Evolutionary conservation across 53 echinoderm and acorn worm species (phyloP).

Genomic region (Mesocentrotus franciscanus): DNA sequence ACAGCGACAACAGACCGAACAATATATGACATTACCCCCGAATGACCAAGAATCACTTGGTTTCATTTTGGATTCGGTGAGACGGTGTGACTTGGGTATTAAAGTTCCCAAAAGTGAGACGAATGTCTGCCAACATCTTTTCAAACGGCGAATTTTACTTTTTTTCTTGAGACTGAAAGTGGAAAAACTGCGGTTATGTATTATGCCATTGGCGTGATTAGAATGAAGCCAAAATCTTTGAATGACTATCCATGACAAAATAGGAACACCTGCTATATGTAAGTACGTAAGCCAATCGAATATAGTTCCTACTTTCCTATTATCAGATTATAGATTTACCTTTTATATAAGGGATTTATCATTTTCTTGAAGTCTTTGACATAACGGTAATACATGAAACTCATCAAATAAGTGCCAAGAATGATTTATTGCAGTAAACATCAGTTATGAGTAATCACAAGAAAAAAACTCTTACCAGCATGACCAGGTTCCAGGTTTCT

Average conservation of each 20-base stretch:
- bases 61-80: too few species aligned
- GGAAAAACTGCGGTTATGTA: not conserved
- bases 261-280: not conserved
- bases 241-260: not conserved
- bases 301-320: not conserved
- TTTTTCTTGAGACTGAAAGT: not conserved
- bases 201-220: not conserved
- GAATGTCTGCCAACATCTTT: not conserved
- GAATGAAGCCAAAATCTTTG: not conserved
- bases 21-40: too few species aligned
- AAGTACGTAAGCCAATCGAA: not conserved
- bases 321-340: not conserved
- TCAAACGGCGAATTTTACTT: not conserved
- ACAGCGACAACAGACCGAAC: too few species aligned
- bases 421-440: not conserved
- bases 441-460: not conserved
- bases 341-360: not conserved
- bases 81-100: too few species aligned
- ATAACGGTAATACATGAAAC: not conserved
- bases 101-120: not conserved
- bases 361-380: not conserved
- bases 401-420: not conserved
- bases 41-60: too few species aligned
- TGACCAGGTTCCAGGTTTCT: not conserved
- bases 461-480: too few species aligned